Percentiles rank a stretch among this genome's conserved stretches.
phyloP scores from a whole-genome alignment of 2,113 vertebrate species.

The Megaleporinus macrocephalus region DNA sequence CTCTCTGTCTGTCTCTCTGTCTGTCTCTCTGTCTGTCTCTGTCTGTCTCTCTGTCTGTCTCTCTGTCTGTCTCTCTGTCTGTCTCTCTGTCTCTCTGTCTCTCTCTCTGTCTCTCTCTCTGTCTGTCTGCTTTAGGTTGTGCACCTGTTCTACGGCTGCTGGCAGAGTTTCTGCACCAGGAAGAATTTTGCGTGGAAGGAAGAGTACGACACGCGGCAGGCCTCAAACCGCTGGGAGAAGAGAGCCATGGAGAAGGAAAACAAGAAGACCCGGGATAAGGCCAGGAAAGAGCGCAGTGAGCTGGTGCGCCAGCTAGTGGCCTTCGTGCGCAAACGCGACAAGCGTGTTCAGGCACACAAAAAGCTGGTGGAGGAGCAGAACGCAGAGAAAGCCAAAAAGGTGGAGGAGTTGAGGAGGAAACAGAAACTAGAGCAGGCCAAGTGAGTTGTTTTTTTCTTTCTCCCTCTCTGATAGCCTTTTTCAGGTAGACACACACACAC shows the following conservation, averaged over 20 bases:
- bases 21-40: too few relatives aligned
- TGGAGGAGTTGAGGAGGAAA: conserved; percentile 85
- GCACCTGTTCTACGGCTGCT: conserved; percentile 93
- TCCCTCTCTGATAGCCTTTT: neutral
- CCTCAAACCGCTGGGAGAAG: conserved; percentile 96
- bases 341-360: conserved; percentile 90
- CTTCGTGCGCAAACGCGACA: conserved; percentile 92
- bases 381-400: conserved; percentile 87
- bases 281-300: conserved; percentile 89
- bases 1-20: too few relatives aligned
- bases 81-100: too few relatives aligned
- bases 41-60: too few relatives aligned
- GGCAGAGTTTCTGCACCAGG: conserved; percentile 96
- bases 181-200: conserved; percentile 97
- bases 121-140: conserved; percentile 85
- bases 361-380: conserved; percentile 93
- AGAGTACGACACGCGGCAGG: conserved; percentile 93
- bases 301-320: conserved; percentile 90
- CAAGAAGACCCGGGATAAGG: conserved; percentile 90
- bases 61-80: neutral
- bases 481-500: too few relatives aligned
- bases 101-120: too few relatives aligned
- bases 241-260: conserved; percentile 99
- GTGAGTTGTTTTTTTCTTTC: conserved; percentile 69
- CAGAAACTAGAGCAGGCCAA: conserved; percentile 91